Conservation (phyloP, 2,888 invertebrate genomes). For the Ormia ochracea region DNA sequence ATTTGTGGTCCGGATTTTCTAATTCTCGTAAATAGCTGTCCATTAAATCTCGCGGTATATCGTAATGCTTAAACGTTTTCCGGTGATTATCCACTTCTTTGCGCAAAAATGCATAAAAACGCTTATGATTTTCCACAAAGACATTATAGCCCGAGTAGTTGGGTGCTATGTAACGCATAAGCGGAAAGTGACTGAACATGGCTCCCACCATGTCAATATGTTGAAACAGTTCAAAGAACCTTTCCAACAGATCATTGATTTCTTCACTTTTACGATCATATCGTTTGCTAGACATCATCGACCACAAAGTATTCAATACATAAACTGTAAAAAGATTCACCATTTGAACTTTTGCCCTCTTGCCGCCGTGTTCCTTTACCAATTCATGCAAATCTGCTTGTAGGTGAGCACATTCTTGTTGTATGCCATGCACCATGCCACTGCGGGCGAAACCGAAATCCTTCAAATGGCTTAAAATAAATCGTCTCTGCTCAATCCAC, state of each 20-base stretch:
- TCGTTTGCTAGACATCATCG: constrained; percentile 87
- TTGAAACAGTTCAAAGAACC: constrained; percentile 84
- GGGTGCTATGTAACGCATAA: constrained; percentile 84
- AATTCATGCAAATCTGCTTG: constrained; percentile 77
- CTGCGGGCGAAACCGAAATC: constrained; percentile 89
- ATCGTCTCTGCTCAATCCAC: constrained; percentile 87
- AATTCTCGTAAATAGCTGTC: constrained; percentile 86
- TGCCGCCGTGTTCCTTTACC: constrained; percentile 75
- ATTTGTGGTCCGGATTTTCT: constrained; percentile 79
- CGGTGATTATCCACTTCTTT: constrained; percentile 86
- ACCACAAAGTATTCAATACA: constrained; percentile 88
- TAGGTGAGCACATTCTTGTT: constrained; percentile 83
- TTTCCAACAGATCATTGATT: constrained; percentile 82
- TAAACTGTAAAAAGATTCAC: constrained; percentile 86
- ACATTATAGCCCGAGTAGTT: constrained; percentile 86
- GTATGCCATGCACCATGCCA: constrained; percentile 85
- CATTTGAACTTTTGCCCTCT: constrained; percentile 81
- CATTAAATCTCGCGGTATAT: constrained; percentile 86
- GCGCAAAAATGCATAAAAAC: constrained; percentile 84
- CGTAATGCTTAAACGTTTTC: constrained; percentile 79
- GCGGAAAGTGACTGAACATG: constrained; percentile 87
- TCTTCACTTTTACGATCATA: constrained; percentile 84
- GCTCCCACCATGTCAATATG: constrained; percentile 89
- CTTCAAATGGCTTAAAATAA: constrained; percentile 85
- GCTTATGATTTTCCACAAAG: constrained; percentile 84